Conservation (phyloP, 92 coral and sea anemone genomes). For the Montipora capitata region DNA sequence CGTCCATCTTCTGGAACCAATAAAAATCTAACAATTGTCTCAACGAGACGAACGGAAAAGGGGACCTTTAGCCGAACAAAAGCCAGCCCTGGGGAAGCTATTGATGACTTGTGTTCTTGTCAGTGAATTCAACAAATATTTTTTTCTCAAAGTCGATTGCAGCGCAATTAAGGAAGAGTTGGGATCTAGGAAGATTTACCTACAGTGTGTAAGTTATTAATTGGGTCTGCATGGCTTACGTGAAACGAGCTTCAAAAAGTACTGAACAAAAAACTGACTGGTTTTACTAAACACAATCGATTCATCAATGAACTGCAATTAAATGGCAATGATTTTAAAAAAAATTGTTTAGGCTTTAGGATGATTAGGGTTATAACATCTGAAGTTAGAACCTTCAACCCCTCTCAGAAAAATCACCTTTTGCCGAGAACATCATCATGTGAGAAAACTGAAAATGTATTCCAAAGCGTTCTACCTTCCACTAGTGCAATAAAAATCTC, state of each 20-base stretch:
- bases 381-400: neutral
- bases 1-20: slow-evolving; percentile 22
- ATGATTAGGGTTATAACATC: neutral
- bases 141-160: no score
- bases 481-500: slow-evolving; percentile 67
- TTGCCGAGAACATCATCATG: slow-evolving; percentile 20
- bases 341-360: neutral
- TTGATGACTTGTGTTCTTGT: neutral
- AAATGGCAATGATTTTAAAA: neutral
- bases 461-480: neutral
- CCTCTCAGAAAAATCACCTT: neutral
- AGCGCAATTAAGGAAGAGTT: no score
- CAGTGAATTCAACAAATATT: no score
- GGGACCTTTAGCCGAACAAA: slow-evolving; percentile 1
- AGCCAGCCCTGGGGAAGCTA: neutral
- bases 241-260: no score
- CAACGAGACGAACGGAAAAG: slow-evolving; percentile 10
- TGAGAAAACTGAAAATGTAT: slow-evolving; percentile 15
- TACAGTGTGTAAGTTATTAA: no score
- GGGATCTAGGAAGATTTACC: no score
- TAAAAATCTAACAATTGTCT: slow-evolving; percentile 20
- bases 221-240: no score
- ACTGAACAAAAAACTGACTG: neutral
- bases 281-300: neutral
- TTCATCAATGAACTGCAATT: slow-evolving; percentile 26